Evolutionary conservation across 2,888 invertebrate species (phyloP).

Genomic region (Merodon equestris): DNA sequence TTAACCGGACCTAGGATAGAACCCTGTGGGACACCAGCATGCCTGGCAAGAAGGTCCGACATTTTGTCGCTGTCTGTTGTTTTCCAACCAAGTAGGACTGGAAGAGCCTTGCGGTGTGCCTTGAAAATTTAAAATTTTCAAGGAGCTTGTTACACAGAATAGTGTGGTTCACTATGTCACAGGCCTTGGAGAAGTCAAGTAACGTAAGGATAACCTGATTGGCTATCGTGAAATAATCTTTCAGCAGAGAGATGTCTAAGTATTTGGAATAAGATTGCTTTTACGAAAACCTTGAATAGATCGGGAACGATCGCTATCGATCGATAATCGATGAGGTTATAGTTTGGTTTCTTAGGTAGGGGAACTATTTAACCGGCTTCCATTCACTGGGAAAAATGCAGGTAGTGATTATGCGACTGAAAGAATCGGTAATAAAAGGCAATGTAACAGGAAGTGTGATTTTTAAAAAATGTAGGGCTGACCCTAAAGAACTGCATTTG

Average conservation of each 20-base stretch:
- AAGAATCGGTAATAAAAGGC: too few relatives aligned
- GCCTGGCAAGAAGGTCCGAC: too few relatives aligned
- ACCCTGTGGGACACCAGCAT: too few relatives aligned
- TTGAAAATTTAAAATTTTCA: neutral
- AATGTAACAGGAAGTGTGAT: too few relatives aligned
- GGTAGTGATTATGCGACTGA: too few relatives aligned
- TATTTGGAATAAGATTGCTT: neutral
- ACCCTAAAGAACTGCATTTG: too few relatives aligned
- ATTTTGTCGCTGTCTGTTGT: too few relatives aligned
- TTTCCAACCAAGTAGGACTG: too few relatives aligned
- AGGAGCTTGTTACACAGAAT: neutral
- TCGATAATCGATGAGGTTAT: neutral
- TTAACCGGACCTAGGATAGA: too few relatives aligned
- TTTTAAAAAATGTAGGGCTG: too few relatives aligned
- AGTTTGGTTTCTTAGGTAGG: constrained; percentile 1
- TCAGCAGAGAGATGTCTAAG: neutral
- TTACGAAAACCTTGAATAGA: constrained; percentile 4
- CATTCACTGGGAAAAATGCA: too few relatives aligned
- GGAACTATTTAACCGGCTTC: constrained; percentile 5
- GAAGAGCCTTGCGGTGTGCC: too few relatives aligned
- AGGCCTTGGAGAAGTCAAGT: constrained; percentile 7
- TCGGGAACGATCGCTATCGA: constrained; percentile 2
- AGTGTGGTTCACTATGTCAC: neutral
- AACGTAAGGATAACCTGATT: neutral
- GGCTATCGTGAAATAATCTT: neutral